These are phyloP conservation scores for Holacanthus passer DNA, from an alignment of 2,113 vertebrate genomes.

Conservation along the genomic window DNA sequence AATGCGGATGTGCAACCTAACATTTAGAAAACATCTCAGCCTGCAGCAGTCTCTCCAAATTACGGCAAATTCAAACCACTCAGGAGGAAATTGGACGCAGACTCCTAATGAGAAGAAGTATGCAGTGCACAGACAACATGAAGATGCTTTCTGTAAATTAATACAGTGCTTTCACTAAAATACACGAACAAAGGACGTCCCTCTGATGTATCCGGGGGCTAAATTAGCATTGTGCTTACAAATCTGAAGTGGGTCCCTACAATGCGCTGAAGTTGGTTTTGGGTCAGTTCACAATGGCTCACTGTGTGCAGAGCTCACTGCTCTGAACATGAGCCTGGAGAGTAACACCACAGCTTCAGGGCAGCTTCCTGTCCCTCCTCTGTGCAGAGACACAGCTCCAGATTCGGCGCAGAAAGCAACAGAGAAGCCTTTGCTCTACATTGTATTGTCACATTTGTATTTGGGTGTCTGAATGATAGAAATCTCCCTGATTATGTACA, in stretches of 20 bases:
- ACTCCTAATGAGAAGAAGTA: slow-evolving; percentile 23
- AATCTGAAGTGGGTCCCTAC: slow-evolving; percentile 37
- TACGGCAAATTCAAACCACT: slow-evolving; percentile 46
- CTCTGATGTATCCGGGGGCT: slow-evolving; percentile 8
- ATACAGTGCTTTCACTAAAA: slow-evolving; percentile 20
- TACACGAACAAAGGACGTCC: slow-evolving; percentile 29
- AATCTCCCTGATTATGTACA: neutral
- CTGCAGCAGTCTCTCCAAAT: slow-evolving; percentile 43
- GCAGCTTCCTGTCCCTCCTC: slow-evolving; percentile 55
- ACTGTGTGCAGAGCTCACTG: slow-evolving; percentile 50
- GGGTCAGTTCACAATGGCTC: slow-evolving; percentile 64
- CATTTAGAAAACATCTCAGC: slow-evolving; percentile 19
- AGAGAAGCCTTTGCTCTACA: neutral
- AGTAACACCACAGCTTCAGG: slow-evolving; percentile 45
- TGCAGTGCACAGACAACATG: slow-evolving; percentile 16
- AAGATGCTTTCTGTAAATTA: slow-evolving; percentile 23
- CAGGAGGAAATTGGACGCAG: slow-evolving; percentile 31
- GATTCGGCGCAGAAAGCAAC: neutral
- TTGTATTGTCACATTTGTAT: neutral
- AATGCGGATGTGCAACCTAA: slow-evolving; percentile 33
- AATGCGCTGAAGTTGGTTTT: slow-evolving; percentile 40
- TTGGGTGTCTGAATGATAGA: neutral
- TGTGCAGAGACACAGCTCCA: slow-evolving; percentile 7
- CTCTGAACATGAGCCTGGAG: slow-evolving; percentile 34
- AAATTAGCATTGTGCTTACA: slow-evolving; percentile 35